These are phyloP conservation scores for Caracal caracal DNA, from an alignment of 2,113 vertebrate genomes.

Conservation along the genomic window DNA sequence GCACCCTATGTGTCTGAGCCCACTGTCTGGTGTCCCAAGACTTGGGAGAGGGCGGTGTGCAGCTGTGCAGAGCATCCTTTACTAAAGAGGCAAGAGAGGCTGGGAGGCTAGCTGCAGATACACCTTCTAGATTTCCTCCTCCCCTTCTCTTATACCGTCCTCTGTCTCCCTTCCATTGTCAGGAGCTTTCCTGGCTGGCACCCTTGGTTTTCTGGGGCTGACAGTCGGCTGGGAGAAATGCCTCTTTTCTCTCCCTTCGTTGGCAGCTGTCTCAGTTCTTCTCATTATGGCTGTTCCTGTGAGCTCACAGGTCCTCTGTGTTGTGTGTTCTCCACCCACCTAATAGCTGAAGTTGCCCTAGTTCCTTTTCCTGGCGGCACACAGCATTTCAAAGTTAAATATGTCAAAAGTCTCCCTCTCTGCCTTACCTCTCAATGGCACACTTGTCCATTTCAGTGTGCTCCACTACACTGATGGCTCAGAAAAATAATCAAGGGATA, in stretches of 20 bases:
- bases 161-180: not conserved
- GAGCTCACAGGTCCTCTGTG: not conserved
- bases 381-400: conserved; percentile 16
- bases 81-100: not conserved
- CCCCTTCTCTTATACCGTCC: not conserved
- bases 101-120: not conserved
- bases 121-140: not conserved
- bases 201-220: not conserved
- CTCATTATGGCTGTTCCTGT: not conserved
- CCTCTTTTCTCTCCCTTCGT: not conserved
- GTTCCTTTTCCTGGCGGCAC: not conserved
- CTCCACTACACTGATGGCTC: not conserved
- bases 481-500: not conserved
- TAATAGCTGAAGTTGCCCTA: not conserved
- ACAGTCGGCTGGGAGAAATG: not conserved
- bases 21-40: not conserved
- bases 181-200: not conserved
- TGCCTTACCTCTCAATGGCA: not conserved
- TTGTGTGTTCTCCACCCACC: not conserved
- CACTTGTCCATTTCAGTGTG: not conserved
- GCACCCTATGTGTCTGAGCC: not conserved
- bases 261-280: not conserved
- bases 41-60: not conserved
- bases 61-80: not conserved
- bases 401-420: not conserved